These are phyloP conservation scores for Perca schrenkii DNA, from an alignment of 2,113 vertebrate species.

Conservation along the genomic window DNA sequence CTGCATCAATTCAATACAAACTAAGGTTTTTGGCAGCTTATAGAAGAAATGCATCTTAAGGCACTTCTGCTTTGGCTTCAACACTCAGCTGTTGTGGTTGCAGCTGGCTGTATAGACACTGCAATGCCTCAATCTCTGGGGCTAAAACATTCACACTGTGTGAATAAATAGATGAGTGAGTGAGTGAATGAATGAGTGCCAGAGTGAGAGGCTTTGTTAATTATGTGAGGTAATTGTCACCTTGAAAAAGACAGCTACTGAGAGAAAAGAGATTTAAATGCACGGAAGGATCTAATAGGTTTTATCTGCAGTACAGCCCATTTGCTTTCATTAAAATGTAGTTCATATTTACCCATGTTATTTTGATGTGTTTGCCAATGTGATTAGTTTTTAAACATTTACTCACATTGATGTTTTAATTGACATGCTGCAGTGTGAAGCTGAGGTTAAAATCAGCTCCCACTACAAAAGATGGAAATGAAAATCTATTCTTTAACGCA, in stretches of 20 bases:
- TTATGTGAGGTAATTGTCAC: conserved; percentile 36
- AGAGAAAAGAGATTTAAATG: conserved; percentile 19
- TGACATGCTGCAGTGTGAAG: background rate
- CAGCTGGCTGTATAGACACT: conserved; percentile 10
- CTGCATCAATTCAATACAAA: background rate
- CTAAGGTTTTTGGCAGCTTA: background rate
- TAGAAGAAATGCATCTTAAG: background rate
- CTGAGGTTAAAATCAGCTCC: background rate
- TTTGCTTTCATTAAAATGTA: background rate
- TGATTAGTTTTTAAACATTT: background rate
- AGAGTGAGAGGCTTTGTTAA: conserved; percentile 25
- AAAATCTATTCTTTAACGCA: conserved; percentile 4
- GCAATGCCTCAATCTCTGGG: conserved; percentile 16
- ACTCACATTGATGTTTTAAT: background rate
- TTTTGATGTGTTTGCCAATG: background rate
- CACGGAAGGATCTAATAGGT: conserved; percentile 3
- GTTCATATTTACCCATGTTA: background rate
- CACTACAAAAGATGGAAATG: background rate
- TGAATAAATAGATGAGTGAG: conserved; percentile 46
- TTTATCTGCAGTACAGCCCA: background rate
- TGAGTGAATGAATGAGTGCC: conserved; percentile 26
- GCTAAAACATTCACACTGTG: conserved; percentile 10
- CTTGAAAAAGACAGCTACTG: conserved; percentile 20
- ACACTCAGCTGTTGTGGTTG: background rate
- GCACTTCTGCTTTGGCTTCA: background rate